These are phyloP conservation scores for Tortricodes alternella DNA, from an alignment of 2,888 invertebrate species.

Conservation along the genomic window DNA sequence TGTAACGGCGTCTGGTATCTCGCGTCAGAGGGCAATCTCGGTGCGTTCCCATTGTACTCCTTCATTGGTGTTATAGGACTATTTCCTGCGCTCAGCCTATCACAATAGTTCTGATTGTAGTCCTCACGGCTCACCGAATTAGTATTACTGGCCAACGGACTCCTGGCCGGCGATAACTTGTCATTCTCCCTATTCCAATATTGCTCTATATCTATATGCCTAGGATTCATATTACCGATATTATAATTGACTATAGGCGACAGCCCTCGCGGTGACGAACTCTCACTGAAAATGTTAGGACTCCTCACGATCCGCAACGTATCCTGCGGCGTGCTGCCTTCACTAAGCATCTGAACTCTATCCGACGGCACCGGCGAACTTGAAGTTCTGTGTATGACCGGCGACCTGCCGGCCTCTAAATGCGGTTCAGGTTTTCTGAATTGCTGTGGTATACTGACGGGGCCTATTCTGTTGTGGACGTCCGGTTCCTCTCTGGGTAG, in stretches of 20 bases:
- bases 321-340: slow-evolving; percentile 63
- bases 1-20: slow-evolving; percentile 81
- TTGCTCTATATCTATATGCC: slow-evolving; percentile 73
- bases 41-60: slow-evolving; percentile 68
- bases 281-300: slow-evolving; percentile 73
- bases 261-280: slow-evolving; percentile 67
- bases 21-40: slow-evolving; percentile 54
- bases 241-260: slow-evolving; percentile 78
- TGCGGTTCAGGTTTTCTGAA: slow-evolving; percentile 53
- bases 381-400: slow-evolving; percentile 60
- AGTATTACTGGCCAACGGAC: slow-evolving; percentile 61
- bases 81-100: slow-evolving; percentile 61
- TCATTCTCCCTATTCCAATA: slow-evolving; percentile 68
- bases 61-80: slow-evolving; percentile 63
- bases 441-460: slow-evolving; percentile 62
- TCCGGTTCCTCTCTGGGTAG: slow-evolving; percentile 58
- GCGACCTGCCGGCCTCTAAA: slow-evolving; percentile 52
- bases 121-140: slow-evolving; percentile 68
- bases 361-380: slow-evolving; percentile 62
- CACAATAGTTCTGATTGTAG: slow-evolving; percentile 72
- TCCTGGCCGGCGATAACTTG: slow-evolving; percentile 60
- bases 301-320: slow-evolving; percentile 61
- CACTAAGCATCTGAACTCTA: slow-evolving; percentile 44
- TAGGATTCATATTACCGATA: slow-evolving; percentile 78
- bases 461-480: slow-evolving; percentile 56